Percentiles rank a stretch among this genome's conserved stretches.
Evolutionary conservation across 2,888 invertebrate genomes (phyloP).

Genomic region (Didymodactylos carnosus): DNA sequence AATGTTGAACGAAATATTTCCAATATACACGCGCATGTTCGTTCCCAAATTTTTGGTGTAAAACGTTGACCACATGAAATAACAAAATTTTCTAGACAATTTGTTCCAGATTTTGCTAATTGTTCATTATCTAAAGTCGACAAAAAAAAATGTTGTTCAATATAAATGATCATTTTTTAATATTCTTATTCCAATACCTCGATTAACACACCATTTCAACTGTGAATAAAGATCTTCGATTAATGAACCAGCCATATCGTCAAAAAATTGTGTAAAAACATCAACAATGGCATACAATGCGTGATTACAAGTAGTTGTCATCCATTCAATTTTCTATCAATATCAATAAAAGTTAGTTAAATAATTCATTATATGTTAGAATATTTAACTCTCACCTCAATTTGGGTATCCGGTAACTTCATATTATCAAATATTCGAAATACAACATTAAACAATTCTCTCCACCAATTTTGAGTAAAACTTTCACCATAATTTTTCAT

Average conservation of each 20-base stretch:
- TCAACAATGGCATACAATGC: slow-evolving; percentile 94
- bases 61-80: slow-evolving; percentile 87
- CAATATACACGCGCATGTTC: slow-evolving; percentile 72
- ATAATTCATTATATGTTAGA: too few relatives aligned
- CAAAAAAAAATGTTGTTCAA: too few relatives aligned
- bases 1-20: slow-evolving; percentile 58
- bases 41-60: slow-evolving; percentile 68
- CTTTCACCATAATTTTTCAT: slow-evolving; percentile 88
- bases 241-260: slow-evolving; percentile 65
- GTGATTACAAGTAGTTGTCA: slow-evolving; percentile 99
- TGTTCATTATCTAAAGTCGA: slow-evolving; percentile 75
- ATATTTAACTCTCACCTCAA: too few relatives aligned
- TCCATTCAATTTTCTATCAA: slow-evolving; percentile 79
- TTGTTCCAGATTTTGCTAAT: slow-evolving; percentile 68
- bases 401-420: slow-evolving; percentile 83
- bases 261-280: slow-evolving; percentile 93
- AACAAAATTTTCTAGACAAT: slow-evolving; percentile 90
- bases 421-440: slow-evolving; percentile 97
- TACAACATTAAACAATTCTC: slow-evolving; percentile 77
- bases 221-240: slow-evolving; percentile 77
- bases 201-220: slow-evolving; percentile 65
- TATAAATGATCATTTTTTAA: not conserved
- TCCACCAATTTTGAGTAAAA: slow-evolving; percentile 92
- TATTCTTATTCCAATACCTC: slow-evolving; percentile 25
- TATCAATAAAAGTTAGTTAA: too few relatives aligned